Conservation (phyloP, 2,113 vertebrate genomes). For the Actinemys pallida region DNA sequence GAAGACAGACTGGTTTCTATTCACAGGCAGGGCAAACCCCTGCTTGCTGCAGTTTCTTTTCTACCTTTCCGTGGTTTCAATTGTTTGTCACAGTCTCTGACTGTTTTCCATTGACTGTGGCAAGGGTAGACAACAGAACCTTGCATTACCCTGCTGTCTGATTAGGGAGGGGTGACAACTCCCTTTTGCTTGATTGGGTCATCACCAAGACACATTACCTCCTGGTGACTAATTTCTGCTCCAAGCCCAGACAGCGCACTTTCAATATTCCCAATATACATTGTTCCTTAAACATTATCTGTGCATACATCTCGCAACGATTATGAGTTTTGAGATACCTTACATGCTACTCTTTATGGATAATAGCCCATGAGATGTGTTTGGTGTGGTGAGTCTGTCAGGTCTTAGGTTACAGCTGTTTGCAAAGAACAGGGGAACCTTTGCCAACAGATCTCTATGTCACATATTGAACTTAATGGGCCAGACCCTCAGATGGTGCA, state of each 20-base stretch:
- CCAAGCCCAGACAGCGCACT: neutral
- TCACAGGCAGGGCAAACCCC: neutral
- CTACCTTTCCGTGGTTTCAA: neutral
- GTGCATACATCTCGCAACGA: accelerated
- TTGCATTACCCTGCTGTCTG: no score
- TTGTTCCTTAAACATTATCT: neutral
- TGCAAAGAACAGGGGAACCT: neutral
- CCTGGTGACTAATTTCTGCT: neutral
- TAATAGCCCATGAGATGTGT: neutral
- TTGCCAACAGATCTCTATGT: neutral
- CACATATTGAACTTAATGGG: neutral
- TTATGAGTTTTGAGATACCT: neutral
- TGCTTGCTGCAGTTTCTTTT: neutral
- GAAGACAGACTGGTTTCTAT: neutral
- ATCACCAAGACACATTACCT: neutral
- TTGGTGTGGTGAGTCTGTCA: neutral
- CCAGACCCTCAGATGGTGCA: neutral
- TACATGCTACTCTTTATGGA: neutral
- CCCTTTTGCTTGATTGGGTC: neutral
- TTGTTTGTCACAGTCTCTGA: neutral
- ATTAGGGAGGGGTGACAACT: neutral
- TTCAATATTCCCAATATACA: neutral
- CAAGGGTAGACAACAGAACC: neutral
- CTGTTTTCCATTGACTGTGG: neutral
- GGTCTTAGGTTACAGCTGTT: neutral